These are phyloP conservation scores for Scolopax mira DNA, from an alignment of 2,113 vertebrate genomes.

Conservation along the genomic window DNA sequence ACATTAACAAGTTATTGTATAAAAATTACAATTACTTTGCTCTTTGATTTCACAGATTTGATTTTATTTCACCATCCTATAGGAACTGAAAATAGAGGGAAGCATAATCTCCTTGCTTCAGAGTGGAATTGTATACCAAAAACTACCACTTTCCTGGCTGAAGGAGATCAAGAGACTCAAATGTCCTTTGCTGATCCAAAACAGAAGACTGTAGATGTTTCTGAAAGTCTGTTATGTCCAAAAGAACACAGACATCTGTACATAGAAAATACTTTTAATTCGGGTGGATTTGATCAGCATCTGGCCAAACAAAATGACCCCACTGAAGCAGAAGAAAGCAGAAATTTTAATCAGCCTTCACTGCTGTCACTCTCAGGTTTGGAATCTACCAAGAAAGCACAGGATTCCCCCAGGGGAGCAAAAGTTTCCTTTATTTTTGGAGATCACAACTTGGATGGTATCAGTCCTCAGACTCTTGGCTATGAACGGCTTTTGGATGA, in stretches of 20 bases:
- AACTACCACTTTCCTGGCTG: constrained; percentile 82
- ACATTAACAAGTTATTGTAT: not conserved
- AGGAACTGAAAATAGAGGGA: constrained; percentile 84
- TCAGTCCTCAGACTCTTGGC: constrained; percentile 89
- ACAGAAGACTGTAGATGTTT: constrained; percentile 80
- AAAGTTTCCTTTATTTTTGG: constrained; percentile 99
- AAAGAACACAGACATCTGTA: constrained; percentile 85
- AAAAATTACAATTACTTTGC: not conserved
- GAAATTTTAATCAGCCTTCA: constrained; percentile 80
- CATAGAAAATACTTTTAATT: constrained; percentile 82
- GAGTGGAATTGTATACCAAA: constrained; percentile 89
- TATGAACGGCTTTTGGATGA: constrained; percentile 95
- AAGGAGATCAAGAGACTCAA: constrained; percentile 83
- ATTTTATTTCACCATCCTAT: constrained; percentile 46
- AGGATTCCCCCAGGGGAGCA: constrained; percentile 88
- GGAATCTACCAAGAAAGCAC: constrained; percentile 80
- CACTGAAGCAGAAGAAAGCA: constrained; percentile 78
- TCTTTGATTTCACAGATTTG: constrained; percentile 8
- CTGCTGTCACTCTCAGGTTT: constrained; percentile 82
- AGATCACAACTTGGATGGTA: constrained; percentile 84
- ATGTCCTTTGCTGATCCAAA: constrained; percentile 82
- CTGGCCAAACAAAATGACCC: constrained; percentile 76
- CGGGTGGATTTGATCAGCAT: constrained; percentile 77
- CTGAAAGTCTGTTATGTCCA: constrained; percentile 78
- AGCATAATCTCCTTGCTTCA: constrained; percentile 85